Percentiles rank a stretch among this genome's conserved stretches.
Conservation (phyloP, 1,140 invertebrate genomes). For the Reticulitermes speratus region DNA sequence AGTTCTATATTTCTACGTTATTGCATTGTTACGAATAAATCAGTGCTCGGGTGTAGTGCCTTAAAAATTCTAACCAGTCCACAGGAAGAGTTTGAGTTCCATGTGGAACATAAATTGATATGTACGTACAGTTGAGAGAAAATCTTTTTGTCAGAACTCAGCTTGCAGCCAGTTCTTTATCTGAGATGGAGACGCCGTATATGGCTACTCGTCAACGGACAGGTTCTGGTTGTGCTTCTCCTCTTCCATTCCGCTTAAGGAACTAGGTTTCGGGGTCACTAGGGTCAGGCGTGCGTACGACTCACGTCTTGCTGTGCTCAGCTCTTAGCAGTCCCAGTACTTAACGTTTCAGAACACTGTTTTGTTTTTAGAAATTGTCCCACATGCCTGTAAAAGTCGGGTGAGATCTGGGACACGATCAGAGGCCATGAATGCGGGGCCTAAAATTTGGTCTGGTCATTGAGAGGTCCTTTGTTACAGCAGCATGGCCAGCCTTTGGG, state of each 20-base stretch:
- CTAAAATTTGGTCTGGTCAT: too few species aligned
- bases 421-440: background rate
- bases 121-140: too few species aligned
- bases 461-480: too few species aligned
- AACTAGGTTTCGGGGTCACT: constrained; percentile 22
- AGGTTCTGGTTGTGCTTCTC: background rate
- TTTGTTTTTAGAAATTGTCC: background rate
- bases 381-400: background rate
- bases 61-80: too few species aligned
- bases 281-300: constrained; percentile 20
- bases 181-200: background rate
- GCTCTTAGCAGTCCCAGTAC: background rate
- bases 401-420: background rate
- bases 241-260: background rate
- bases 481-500: too few species aligned
- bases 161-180: too few species aligned
- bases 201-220: background rate
- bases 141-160: too few species aligned
- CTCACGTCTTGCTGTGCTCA: constrained; percentile 14
- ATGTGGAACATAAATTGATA: too few species aligned
- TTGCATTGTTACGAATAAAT: too few species aligned
- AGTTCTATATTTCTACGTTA: too few species aligned
- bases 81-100: too few species aligned
- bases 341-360: background rate
- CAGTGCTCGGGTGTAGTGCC: too few species aligned